phyloP scores from a whole-genome alignment of 2,113 vertebrate species.

The Nanorana parkeri region DNA sequence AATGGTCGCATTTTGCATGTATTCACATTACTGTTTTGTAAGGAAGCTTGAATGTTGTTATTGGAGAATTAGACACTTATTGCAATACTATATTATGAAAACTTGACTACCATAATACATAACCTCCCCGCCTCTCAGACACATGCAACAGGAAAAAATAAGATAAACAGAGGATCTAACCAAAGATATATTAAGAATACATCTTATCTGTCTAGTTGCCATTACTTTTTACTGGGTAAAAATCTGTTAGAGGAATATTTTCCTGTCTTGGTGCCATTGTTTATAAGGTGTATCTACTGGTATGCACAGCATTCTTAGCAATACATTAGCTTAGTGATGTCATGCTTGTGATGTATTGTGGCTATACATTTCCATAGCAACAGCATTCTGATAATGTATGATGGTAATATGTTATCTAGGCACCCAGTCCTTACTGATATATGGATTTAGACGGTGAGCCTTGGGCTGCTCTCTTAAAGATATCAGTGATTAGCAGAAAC shows the following conservation, averaged over 20 bases:
- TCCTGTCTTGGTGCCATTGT: slow-evolving; percentile 11
- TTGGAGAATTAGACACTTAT: slow-evolving; percentile 20
- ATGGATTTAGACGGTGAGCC: slow-evolving; percentile 65
- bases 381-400: slow-evolving; percentile 75
- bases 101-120: slow-evolving; percentile 7
- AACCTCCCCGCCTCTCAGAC: not conserved
- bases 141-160: slow-evolving; percentile 11
- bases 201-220: slow-evolving; percentile 20
- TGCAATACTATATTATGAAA: not conserved
- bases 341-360: slow-evolving; percentile 74
- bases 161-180: slow-evolving; percentile 9
- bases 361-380: slow-evolving; percentile 78
- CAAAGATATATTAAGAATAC: slow-evolving; percentile 10
- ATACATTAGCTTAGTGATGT: slow-evolving; percentile 74
- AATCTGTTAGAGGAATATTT: slow-evolving; percentile 17
- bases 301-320: slow-evolving; percentile 62
- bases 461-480: slow-evolving; percentile 57
- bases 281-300: slow-evolving; percentile 51
- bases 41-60: not conserved
- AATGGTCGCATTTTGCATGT: not conserved
- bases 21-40: not conserved
- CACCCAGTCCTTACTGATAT: slow-evolving; percentile 66
- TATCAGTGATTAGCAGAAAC: slow-evolving; percentile 48
- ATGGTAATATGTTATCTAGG: slow-evolving; percentile 74
- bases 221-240: slow-evolving; percentile 11